A percentile compares a stretch with the other conserved stretches of the same genome.
Evolutionary conservation across 2,888 invertebrate genomes (phyloP).

Genomic region (Synergus itoensis): DNA sequence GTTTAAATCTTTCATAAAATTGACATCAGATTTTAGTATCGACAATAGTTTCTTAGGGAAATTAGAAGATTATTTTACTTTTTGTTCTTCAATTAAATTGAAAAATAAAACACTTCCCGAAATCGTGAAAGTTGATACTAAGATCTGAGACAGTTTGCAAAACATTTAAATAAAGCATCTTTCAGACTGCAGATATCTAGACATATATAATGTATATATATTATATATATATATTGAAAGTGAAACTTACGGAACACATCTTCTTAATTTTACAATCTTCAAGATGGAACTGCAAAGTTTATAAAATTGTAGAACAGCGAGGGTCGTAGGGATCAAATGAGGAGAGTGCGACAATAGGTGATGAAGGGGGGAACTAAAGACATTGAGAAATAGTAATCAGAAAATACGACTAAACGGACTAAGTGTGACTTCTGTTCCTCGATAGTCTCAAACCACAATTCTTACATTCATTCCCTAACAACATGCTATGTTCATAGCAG

Average conservation of each 20-base stretch:
- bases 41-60: not conserved
- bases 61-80: not conserved
- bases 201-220: no score
- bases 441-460: constrained; percentile 24
- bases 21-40: not conserved
- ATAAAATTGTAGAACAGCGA: constrained; percentile 32
- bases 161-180: not conserved
- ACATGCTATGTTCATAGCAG: constrained; percentile 47
- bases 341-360: constrained; percentile 32
- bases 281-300: constrained; percentile 36
- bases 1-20: not conserved
- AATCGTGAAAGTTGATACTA: not conserved
- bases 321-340: not conserved
- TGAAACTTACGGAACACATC: constrained; percentile 2
- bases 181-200: not conserved
- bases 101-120: not conserved
- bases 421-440: constrained; percentile 12
- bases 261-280: constrained; percentile 30
- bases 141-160: not conserved
- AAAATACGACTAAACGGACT: constrained; percentile 18
- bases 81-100: not conserved
- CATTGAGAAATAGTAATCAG: constrained; percentile 1
- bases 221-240: not conserved
- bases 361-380: not conserved
- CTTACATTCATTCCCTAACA: constrained; percentile 34